These are phyloP conservation scores for Desmodus rotundus DNA, from an alignment of 2,113 vertebrate species.

Conservation along the genomic window DNA sequence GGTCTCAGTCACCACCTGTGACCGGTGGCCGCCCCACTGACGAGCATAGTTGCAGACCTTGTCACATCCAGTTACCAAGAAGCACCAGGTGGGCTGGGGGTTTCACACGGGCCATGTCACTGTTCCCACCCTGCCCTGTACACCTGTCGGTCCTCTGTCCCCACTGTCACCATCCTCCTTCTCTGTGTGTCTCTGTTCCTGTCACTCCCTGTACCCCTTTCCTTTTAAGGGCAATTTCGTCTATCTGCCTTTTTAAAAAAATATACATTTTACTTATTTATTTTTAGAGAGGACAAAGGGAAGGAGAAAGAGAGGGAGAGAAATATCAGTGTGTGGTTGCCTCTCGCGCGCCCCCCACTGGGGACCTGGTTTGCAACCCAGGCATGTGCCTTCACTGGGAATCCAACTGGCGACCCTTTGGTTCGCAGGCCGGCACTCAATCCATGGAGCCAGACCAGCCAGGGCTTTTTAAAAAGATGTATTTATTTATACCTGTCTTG, in stretches of 20 bases:
- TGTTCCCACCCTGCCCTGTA: background rate
- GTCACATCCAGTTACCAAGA: accelerated
- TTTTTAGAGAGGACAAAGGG: background rate
- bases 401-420: background rate
- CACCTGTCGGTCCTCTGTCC: background rate
- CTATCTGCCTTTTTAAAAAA: background rate
- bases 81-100: accelerated
- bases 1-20: accelerated
- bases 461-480: no score
- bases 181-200: background rate
- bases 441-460: background rate
- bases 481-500: background rate
- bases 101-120: accelerated
- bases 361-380: background rate
- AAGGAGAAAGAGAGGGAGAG: no score
- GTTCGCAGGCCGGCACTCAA: background rate
- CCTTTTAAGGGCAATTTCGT: background rate
- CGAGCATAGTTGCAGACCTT: no score
- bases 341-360: no score
- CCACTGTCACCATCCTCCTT: background rate
- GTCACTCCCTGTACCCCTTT: background rate
- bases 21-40: accelerated
- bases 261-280: background rate
- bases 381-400: background rate
- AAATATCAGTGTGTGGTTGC: no score